Base-by-base conservation (phyloP, 1,140 invertebrate genomes). In the Cotesia chilonis region DNA sequence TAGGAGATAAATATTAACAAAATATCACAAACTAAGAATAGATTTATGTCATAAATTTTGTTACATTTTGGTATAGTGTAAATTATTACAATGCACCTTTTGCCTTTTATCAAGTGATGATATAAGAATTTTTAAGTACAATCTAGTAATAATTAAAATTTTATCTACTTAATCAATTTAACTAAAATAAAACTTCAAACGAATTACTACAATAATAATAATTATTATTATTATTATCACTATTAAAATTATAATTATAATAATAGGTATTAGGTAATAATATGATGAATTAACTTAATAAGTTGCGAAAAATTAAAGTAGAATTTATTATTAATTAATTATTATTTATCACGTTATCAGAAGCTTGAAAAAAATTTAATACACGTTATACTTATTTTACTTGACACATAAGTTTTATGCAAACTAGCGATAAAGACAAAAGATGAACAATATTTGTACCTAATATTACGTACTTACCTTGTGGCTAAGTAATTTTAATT, bases 391-490 rank as follows among this genome's bases (percentile, higher is more conserved):
- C 9, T 47, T 47, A 47, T 47, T 47, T 47, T 47, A 47, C 0
- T 10, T 47, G 41, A 47, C 41, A 47, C 10, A 10, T 6, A 6
- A 47, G 10, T 47, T 41, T 6, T 47, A 47, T 47, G 4, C 41
- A 47, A 47, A 47, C 6, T 47, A 47, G 41, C 28, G n/a, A 38
- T n/a, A 64, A 37, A n/a, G n/a, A 38, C 7, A 64, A 64, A 14
- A 41, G 38, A 38, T 6, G 47, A 64, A 64, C 9, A 52, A 52
- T 54, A 14, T 66, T 52, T 66, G 64, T 66, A 66, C 38, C 64
- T 66, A 52, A 66, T 38, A n/a, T 47, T 12, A 9, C 52, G 41
- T 52, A 66, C 64, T 66, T 66, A 66, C 64, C 64, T 52, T 47
- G 61, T 37, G 64, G 64, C 64, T 14, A 54, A 66, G 64, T 66